A percentile compares a stretch with the other conserved stretches of the same genome.
Evolutionary conservation across 2,888 invertebrate species (phyloP).

Genomic region (Chironomus tentans): DNA sequence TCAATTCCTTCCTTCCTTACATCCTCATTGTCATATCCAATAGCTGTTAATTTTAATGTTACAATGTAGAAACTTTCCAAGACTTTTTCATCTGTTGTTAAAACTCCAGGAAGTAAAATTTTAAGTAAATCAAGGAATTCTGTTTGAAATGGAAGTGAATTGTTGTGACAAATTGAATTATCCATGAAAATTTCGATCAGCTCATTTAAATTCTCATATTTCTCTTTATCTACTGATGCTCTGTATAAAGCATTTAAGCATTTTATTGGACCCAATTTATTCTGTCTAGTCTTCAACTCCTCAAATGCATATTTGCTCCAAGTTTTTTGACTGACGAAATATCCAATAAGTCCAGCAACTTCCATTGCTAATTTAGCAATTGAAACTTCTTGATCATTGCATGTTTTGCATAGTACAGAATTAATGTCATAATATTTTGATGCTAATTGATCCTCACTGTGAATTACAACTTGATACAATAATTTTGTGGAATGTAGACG

Average conservation of each 20-base stretch:
- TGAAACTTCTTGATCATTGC: slow-evolving; percentile 34
- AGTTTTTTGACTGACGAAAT: slow-evolving; percentile 36
- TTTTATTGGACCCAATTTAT: slow-evolving; percentile 36
- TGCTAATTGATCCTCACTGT: slow-evolving; percentile 39
- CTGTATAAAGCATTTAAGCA: slow-evolving; percentile 32
- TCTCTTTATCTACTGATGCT: not conserved
- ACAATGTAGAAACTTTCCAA: slow-evolving; percentile 35
- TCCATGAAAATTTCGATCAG: slow-evolving; percentile 33
- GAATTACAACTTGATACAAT: slow-evolving; percentile 39
- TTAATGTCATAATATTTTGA: slow-evolving; percentile 37
- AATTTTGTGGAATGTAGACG: slow-evolving; percentile 39
- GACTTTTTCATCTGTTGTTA: slow-evolving; percentile 26
- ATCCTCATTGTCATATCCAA: slow-evolving; percentile 32
- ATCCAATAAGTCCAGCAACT: slow-evolving; percentile 39
- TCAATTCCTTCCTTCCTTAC: not conserved
- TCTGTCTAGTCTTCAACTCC: slow-evolving; percentile 33
- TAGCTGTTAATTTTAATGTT: slow-evolving; percentile 36
- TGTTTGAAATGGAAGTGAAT: slow-evolving; percentile 30
- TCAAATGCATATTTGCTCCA: slow-evolving; percentile 39
- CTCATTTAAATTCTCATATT: slow-evolving; percentile 32
- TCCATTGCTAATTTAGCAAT: slow-evolving; percentile 37
- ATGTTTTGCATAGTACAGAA: slow-evolving; percentile 36
- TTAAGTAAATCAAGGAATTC: slow-evolving; percentile 16
- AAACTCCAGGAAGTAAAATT: slow-evolving; percentile 17
- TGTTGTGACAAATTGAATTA: slow-evolving; percentile 36